Evolutionary conservation across 2,888 invertebrate genomes (phyloP).

Genomic region (Napeogenes inachia): DNA sequence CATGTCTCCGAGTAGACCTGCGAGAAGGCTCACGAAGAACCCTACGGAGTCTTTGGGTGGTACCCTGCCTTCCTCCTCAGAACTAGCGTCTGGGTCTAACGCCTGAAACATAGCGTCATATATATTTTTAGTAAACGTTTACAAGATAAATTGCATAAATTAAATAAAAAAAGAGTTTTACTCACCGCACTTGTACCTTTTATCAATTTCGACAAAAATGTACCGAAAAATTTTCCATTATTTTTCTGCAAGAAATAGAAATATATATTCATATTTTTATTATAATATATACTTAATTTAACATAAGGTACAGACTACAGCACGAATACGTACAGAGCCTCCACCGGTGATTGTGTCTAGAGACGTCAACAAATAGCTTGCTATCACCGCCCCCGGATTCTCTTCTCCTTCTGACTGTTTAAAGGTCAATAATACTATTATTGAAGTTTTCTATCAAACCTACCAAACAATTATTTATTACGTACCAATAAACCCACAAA

Average conservation of each 20-base stretch:
- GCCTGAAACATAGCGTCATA: constrained; percentile 41
- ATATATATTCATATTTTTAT: not conserved
- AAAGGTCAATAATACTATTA: not conserved
- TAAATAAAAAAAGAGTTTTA: not conserved
- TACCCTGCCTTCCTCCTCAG: constrained; percentile 45
- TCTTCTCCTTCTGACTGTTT: constrained; percentile 64
- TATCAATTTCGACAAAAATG: constrained; percentile 58
- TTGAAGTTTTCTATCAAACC: constrained; percentile 2
- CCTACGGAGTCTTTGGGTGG: constrained; percentile 59
- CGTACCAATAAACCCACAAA: constrained; percentile 68
- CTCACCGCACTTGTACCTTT: constrained; percentile 70
- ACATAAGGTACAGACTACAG: no score
- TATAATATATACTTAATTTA: no score
- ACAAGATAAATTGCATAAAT: not conserved
- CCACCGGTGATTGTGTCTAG: constrained; percentile 69
- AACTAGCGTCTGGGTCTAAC: constrained; percentile 47
- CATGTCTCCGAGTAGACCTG: constrained; percentile 64
- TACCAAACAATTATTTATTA: constrained; percentile 14
- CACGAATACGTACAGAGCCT: constrained; percentile 56
- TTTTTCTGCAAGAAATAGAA: constrained; percentile 54
- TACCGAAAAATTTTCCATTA: constrained; percentile 70
- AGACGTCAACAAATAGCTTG: constrained; percentile 63
- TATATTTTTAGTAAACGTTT: not conserved
- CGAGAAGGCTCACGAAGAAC: constrained; percentile 57
- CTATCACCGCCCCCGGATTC: constrained; percentile 66